phyloP scores from a whole-genome alignment of 1,140 invertebrate species.

The Wasmannia auropunctata region DNA sequence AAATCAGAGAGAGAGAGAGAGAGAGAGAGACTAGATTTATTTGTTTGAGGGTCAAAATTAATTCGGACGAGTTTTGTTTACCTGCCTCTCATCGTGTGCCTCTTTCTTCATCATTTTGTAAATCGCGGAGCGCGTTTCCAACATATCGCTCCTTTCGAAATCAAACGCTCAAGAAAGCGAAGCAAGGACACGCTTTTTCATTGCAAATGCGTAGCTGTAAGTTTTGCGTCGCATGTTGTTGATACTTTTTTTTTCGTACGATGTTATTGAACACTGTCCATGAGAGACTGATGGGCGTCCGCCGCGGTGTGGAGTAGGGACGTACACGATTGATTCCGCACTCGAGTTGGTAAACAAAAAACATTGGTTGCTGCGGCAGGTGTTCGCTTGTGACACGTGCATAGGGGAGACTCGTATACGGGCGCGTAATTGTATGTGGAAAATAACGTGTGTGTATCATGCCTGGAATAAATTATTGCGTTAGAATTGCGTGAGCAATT shows the following conservation, averaged over 20 bases:
- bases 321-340: background rate
- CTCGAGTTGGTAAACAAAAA: conserved; percentile 42
- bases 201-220: background rate
- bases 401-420: background rate
- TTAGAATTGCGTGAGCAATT: no score
- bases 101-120: conserved; percentile 84
- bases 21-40: no score
- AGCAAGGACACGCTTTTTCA: background rate
- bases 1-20: background rate
- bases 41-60: background rate
- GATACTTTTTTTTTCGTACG: background rate
- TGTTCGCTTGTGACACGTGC: conserved; percentile 43
- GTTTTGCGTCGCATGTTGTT: background rate
- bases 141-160: conserved; percentile 69
- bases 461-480: background rate
- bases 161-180: background rate
- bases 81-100: conserved; percentile 84
- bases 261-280: background rate
- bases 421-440: background rate
- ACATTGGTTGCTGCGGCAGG: conserved; percentile 80
- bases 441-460: background rate
- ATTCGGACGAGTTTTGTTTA: conserved; percentile 45
- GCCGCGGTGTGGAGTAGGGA: background rate
- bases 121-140: conserved; percentile 83
- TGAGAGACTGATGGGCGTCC: background rate